Evolutionary conservation across 37 sponge, comb jelly and placozoan genomes (phyloP).

Genomic region (Haliclona indistincta): DNA sequence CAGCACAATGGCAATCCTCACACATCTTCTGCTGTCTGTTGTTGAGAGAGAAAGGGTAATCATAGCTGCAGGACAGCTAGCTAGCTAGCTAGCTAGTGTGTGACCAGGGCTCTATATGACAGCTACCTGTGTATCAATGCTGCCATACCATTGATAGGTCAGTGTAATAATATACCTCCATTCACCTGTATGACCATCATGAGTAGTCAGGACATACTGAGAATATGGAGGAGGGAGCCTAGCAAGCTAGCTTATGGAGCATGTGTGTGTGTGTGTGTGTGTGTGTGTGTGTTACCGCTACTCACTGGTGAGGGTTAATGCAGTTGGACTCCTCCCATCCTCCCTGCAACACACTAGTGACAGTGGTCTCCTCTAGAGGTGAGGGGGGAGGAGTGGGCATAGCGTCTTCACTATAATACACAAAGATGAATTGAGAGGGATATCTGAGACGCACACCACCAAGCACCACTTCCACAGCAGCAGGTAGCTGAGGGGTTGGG

Average conservation of each 20-base stretch:
- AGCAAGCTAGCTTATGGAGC: too few species aligned
- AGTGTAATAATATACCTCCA: too few species aligned
- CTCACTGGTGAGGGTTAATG: constrained; percentile 41
- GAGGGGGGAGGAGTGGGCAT: constrained; percentile 38
- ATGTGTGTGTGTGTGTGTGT: too few species aligned
- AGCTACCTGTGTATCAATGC: too few species aligned
- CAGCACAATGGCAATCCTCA: constrained; percentile 25
- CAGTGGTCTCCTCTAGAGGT: constrained; percentile 3
- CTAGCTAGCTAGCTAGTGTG: too few species aligned
- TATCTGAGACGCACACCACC: constrained; percentile 63
- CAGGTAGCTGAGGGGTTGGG: constrained; percentile 42
- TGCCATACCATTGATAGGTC: too few species aligned
- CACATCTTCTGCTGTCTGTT: constrained; percentile 41
- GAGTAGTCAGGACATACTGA: too few species aligned
- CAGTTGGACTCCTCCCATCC: constrained; percentile 46
- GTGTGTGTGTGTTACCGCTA: too few species aligned
- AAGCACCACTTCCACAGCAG: constrained; percentile 80
- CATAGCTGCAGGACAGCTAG: too few species aligned
- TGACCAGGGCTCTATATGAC: too few species aligned
- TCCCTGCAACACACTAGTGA: constrained; percentile 23
- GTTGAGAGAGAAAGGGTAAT: not conserved
- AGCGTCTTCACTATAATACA: constrained; percentile 50
- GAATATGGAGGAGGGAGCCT: too few species aligned
- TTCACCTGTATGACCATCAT: too few species aligned
- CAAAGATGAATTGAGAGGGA: constrained; percentile 70